Percentiles rank a stretch among this genome's conserved stretches.
These are phyloP conservation scores for Drosophila kepulauana DNA, from an alignment of 1,140 invertebrate species.

Conservation along the genomic window DNA sequence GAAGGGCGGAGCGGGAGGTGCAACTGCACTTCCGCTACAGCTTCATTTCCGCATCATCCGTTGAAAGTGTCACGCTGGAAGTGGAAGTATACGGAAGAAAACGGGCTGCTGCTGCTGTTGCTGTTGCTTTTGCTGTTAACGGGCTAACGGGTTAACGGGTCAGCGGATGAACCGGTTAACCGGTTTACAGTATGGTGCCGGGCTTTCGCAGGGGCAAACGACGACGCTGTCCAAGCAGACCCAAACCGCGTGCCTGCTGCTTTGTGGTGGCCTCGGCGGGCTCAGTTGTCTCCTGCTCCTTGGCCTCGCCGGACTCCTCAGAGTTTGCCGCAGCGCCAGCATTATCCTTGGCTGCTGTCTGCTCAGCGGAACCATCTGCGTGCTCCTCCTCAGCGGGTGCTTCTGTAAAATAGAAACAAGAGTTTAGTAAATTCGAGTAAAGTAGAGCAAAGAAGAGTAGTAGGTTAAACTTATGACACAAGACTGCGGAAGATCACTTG, in stretches of 20 bases:
- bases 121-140: slow-evolving; percentile 28
- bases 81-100: neutral
- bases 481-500: no score
- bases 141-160: slow-evolving; percentile 9
- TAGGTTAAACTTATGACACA: no score
- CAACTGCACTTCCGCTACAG: slow-evolving; percentile 18
- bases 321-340: slow-evolving; percentile 27
- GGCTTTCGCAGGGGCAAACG: slow-evolving; percentile 87
- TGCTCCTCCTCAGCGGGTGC: slow-evolving; percentile 80
- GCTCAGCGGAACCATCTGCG: slow-evolving; percentile 61
- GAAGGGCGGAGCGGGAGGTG: neutral
- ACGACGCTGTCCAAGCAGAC: slow-evolving; percentile 87
- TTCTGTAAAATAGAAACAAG: slow-evolving; percentile 40
- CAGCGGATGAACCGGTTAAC: neutral
- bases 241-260: slow-evolving; percentile 86
- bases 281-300: slow-evolving; percentile 85
- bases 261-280: slow-evolving; percentile 85
- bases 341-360: slow-evolving; percentile 62
- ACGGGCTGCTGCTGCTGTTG: neutral
- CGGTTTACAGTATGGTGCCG: slow-evolving; percentile 85
- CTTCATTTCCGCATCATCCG: slow-evolving; percentile 17
- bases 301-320: slow-evolving; percentile 58
- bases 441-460: no score
- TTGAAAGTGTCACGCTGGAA: slow-evolving; percentile 1
- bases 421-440: neutral